These are phyloP conservation scores for Vidua macroura DNA, from an alignment of 2,113 vertebrate species.

Conservation along the genomic window DNA sequence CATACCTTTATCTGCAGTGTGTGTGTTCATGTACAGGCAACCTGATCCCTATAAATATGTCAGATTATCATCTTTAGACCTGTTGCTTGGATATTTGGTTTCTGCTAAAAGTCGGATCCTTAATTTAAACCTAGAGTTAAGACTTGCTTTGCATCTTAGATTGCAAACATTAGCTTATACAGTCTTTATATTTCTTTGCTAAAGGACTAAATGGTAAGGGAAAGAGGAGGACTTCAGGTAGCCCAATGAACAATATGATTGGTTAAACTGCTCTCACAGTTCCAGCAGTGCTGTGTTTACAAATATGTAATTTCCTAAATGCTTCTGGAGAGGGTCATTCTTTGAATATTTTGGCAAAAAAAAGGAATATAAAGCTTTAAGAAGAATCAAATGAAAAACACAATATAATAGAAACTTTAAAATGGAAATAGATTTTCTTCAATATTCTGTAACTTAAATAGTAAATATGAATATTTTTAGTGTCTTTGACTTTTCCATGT, in stretches of 20 bases:
- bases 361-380: not conserved
- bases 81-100: not conserved
- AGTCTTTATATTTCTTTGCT: not conserved
- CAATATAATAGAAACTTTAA: not conserved
- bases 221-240: not conserved
- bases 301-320: not conserved
- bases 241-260: not conserved
- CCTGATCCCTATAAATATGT: not conserved
- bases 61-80: not conserved
- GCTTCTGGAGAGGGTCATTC: not conserved
- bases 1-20: not conserved
- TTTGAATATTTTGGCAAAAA: not conserved
- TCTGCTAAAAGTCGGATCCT: not conserved
- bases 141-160: not conserved
- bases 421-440: not conserved
- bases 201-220: not conserved
- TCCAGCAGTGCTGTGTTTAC: not conserved
- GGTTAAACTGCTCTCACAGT: not conserved
- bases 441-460: not conserved
- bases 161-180: not conserved
- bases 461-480: not conserved
- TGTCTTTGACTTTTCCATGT: not conserved
- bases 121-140: not conserved
- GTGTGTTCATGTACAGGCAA: accelerated
- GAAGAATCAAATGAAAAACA: not conserved